These are phyloP conservation scores for Drosophila siamana DNA, from an alignment of 2,888 invertebrate genomes.

Conservation along the genomic window DNA sequence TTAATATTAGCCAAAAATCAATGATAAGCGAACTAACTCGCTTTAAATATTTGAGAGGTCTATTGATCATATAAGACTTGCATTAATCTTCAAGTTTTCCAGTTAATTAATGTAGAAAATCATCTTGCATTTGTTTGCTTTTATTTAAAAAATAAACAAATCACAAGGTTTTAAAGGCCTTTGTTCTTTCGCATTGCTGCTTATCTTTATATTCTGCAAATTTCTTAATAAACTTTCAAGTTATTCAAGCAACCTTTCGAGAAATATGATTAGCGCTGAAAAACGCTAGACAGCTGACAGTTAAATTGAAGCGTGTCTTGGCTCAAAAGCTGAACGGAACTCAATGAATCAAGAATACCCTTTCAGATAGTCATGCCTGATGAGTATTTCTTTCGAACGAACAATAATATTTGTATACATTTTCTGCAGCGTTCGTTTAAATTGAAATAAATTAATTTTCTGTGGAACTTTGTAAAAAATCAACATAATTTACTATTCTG, in stretches of 20 bases:
- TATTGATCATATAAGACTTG: no score
- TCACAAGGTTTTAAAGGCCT: neutral
- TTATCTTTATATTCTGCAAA: slow-evolving; percentile 12
- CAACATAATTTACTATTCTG: no score
- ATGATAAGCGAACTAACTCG: neutral
- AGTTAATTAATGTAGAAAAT: no score
- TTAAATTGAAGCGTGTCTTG: neutral
- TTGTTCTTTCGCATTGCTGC: neutral
- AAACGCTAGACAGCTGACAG: neutral
- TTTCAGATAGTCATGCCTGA: no score
- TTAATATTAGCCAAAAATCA: neutral
- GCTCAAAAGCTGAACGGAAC: neutral
- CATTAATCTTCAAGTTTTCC: no score
- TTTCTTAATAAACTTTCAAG: slow-evolving; percentile 8
- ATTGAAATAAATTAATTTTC: no score
- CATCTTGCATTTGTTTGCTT: no score
- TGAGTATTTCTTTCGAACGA: no score
- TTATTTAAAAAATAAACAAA: slow-evolving; percentile 5
- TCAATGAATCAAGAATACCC: no score
- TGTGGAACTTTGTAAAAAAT: no score
- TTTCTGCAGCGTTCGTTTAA: no score
- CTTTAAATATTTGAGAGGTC: neutral
- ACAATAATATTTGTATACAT: no score
- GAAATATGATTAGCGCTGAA: neutral
- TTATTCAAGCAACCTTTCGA: slow-evolving; percentile 9